Evolutionary conservation across 2,113 vertebrate species (phyloP), one percentile per base, ranked within the genome.

Genomic region (Chloropsis cyanopogon): DNA sequence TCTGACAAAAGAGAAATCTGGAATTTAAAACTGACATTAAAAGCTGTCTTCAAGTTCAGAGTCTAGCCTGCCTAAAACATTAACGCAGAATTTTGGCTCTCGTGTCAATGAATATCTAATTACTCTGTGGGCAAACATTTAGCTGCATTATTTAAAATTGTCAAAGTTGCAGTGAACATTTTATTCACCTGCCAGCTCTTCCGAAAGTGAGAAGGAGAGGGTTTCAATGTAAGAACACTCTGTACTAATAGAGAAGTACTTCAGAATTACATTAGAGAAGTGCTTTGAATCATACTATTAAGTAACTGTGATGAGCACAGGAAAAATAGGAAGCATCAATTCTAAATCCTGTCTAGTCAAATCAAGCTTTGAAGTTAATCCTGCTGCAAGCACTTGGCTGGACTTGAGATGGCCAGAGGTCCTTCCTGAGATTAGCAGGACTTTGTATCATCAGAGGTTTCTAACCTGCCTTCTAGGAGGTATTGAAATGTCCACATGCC

Each of bases 11-110:
- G 46, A 90, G 70, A 88, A 90, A 83, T 33, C 12, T 57, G 47
- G 42, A 88, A 92, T 83, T 92, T 69, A 63, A 89, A 92, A 54
- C 16, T 81, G 77, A 42, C 56, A 70, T 96, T 94, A 91, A 84
- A 91, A 89, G 24, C 60, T 66, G 54, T 78, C 77, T 83, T 89
- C 81, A 81, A 75, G 23, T 47, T 56, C 56, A 70, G 39, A 44
- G 39, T 39, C 24, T 78, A 81, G 42, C 25, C 47, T 86, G 81
- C 26, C 87, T 91, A 52, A 89, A 78, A 81, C 21, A 66, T 54
- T 86, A 86, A 71, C 72, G 44, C 31, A 75, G 35, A 82, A 78
- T 66, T 54, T 77, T 77, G 68, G 42, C 69, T 92, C 64, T 86
- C 52, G 54, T 13, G 68, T 91, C 93, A 91, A n/a, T 84, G 69